Evolutionary conservation across 2,888 invertebrate genomes (phyloP).

Genomic region (Tetanocera ferruginea): DNA sequence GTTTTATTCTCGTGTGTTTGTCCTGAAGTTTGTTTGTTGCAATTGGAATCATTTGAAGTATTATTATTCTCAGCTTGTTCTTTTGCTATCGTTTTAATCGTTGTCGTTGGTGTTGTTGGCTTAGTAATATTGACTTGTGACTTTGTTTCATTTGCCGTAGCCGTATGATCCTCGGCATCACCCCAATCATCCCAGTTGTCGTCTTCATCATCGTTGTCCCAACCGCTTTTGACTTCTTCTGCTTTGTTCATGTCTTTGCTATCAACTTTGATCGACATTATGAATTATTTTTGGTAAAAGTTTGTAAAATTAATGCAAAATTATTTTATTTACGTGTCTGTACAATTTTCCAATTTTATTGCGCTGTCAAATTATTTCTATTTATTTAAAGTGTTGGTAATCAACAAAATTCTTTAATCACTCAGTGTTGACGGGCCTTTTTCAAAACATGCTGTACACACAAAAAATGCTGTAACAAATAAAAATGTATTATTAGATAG

Average conservation of each 20-base stretch:
- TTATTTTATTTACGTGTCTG: constrained; percentile 40
- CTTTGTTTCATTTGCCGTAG: constrained; percentile 25
- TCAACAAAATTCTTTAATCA: not conserved
- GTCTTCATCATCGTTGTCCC: constrained; percentile 59
- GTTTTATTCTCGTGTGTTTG: not conserved
- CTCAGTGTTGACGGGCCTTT: too few species aligned
- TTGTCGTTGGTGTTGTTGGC: not conserved
- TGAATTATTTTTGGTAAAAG: not conserved
- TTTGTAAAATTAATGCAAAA: not conserved
- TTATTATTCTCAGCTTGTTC: not conserved
- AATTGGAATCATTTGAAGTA: constrained; percentile 2
- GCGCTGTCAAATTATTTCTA: not conserved
- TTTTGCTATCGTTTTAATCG: constrained; percentile 15
- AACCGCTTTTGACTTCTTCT: constrained; percentile 47
- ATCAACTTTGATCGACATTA: constrained; percentile 41
- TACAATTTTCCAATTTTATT: not conserved
- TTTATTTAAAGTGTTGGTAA: not conserved
- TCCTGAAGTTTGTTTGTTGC: not conserved
- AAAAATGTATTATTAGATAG: too few species aligned
- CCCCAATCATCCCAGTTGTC: constrained; percentile 66
- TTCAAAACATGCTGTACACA: too few species aligned
- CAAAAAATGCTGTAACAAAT: too few species aligned
- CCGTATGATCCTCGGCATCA: constrained; percentile 56
- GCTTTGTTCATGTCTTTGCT: constrained; percentile 18
- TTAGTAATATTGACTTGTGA: constrained; percentile 32